Conservation (phyloP, 2,113 vertebrate genomes). For the Dipodomys merriami region DNA sequence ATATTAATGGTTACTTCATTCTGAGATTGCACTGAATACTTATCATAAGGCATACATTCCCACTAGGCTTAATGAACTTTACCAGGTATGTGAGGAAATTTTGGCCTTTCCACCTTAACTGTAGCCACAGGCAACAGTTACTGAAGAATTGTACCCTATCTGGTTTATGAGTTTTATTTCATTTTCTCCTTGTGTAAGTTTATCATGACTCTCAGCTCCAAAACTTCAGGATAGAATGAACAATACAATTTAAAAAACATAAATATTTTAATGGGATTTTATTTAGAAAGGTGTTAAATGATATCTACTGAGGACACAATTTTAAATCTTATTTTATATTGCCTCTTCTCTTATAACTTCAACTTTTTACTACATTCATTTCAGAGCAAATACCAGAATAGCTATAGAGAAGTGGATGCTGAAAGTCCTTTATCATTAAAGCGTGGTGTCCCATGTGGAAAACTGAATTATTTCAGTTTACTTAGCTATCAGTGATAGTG, state of each 20-base stretch:
- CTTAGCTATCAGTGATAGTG: not conserved
- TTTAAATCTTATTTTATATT: not conserved
- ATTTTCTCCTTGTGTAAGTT: not conserved
- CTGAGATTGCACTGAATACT: not conserved
- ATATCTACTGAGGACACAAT: not conserved
- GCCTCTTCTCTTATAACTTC: slow-evolving; percentile 14
- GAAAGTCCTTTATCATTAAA: not conserved
- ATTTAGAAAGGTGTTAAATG: not conserved
- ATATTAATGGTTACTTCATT: not conserved
- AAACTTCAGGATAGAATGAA: not conserved
- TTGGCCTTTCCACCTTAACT: not conserved
- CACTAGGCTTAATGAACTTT: not conserved
- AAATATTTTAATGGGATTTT: slow-evolving; percentile 15
- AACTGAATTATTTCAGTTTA: not conserved
- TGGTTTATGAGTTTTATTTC: not conserved
- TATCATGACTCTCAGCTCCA: not conserved
- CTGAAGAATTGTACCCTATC: not conserved
- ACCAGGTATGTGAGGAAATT: not conserved
- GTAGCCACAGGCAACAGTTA: not conserved
- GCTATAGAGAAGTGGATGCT: not conserved
- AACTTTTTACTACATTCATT: not conserved
- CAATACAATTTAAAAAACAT: not conserved
- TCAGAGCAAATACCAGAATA: not conserved
- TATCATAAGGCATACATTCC: not conserved
- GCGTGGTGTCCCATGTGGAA: not conserved